Evolutionary conservation across 2,888 invertebrate genomes (phyloP), one percentile per base, ranked within the genome.

Genomic region (Cantharis rufa): DNA sequence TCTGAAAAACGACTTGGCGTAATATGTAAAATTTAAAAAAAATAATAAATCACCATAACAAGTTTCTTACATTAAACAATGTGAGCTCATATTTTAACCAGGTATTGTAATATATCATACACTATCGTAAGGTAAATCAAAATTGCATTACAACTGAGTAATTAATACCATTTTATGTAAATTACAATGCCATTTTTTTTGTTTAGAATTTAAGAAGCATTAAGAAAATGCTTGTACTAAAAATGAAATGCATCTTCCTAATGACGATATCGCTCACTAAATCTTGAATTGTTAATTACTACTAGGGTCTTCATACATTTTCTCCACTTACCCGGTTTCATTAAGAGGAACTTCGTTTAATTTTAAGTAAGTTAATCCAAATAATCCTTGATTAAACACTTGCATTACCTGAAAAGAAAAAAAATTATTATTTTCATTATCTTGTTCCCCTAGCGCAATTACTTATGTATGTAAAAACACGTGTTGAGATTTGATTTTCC

Each of bases 91-190:
- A 48, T 48, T 48, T 48, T 48, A 48, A 48, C 48, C 48, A 48
- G n/a, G 48, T 48, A 48, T 48, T 15, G 15, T 24, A 18, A 66
- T 66, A 66, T 16, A 66, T 66, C 64, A 66, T 66, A n/a, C 24
- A 66, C 24, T 66, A 66, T 66, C 64, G 18, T 66, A 18, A 21
- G 24, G 21, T 66, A 66, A 16, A 66, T 66, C 64, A 66, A 66
- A 66, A 66, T 66, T 21, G 24, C 64, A 66, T 15, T 66, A 66
- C 64, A 66, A 66, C 21, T 66, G 18, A 66, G 64, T 66, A 66
- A 66, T 66, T 66, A 66, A 66, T 66, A 66, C 64, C 21, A 24
- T 66, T 66, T 66, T 66, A 66, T 66, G 64, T 66, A 21, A 66
- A 66, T 66, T 66, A 21, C n/a, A n/a, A 21, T 21, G 64, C 64